These are phyloP conservation scores for Cecidostiba fungosa DNA, from an alignment of 2,888 invertebrate species.

Conservation along the genomic window DNA sequence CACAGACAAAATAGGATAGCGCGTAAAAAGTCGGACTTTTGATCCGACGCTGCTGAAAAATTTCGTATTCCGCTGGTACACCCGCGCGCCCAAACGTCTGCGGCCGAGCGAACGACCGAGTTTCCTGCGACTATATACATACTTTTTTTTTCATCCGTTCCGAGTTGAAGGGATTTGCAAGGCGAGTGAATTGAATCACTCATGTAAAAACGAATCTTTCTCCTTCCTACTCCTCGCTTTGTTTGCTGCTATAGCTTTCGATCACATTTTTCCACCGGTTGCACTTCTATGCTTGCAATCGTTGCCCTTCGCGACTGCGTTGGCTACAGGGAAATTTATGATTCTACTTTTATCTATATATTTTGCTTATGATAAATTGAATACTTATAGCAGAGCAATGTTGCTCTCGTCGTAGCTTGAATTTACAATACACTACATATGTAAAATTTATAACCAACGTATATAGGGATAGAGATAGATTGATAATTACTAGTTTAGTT, in stretches of 20 bases:
- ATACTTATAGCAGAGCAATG: too few species aligned
- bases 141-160: slow-evolving; percentile 9
- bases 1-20: slow-evolving; percentile 18
- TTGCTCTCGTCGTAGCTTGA: too few species aligned
- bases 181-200: slow-evolving; percentile 39
- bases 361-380: too few species aligned
- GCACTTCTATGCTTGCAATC: background rate
- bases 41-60: slow-evolving; percentile 31
- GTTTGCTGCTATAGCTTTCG: slow-evolving; percentile 4
- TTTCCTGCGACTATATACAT: slow-evolving; percentile 7
- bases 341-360: background rate
- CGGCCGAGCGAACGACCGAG: slow-evolving; percentile 9
- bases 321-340: background rate
- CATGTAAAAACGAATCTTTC: slow-evolving; percentile 28
- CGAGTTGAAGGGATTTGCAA: slow-evolving; percentile 36
- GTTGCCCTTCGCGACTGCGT: background rate
- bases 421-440: too few species aligned
- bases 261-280: slow-evolving; percentile 5
- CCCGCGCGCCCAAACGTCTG: slow-evolving; percentile 17
- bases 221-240: slow-evolving; percentile 26
- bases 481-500: too few species aligned
- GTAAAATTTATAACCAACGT: too few species aligned
- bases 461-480: too few species aligned
- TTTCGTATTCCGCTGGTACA: slow-evolving; percentile 47
- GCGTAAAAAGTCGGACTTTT: slow-evolving; percentile 34